Conservation (phyloP, 2,113 vertebrate species). For the Eudyptes chrysolophus region DNA sequence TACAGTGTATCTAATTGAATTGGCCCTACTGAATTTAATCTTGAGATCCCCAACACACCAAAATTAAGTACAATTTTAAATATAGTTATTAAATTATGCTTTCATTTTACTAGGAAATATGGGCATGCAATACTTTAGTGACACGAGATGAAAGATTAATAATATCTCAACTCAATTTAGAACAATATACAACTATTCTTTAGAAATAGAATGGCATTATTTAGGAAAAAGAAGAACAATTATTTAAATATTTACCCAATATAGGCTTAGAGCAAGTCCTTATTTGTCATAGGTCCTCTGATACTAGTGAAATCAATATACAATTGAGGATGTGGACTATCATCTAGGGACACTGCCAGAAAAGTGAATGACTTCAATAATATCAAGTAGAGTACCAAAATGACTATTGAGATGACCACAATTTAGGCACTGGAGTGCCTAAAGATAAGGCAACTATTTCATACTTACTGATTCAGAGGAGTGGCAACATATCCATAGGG, state of each 20-base stretch:
- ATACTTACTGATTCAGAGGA: background rate
- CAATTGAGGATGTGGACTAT: background rate
- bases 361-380: background rate
- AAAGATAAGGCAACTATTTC: background rate
- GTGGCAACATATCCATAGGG: background rate
- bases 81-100: conserved; percentile 26
- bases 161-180: background rate
- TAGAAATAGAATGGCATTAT: background rate
- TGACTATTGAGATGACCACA: fast-evolving
- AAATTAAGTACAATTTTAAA: conserved; percentile 49
- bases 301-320: background rate
- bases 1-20: conserved; percentile 35
- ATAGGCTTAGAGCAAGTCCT: background rate
- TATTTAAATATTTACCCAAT: background rate
- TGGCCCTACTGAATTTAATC: conserved; percentile 43
- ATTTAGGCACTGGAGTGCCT: background rate
- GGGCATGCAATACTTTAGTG: background rate
- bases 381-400: background rate
- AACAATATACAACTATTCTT: background rate
- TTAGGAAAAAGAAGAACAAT: background rate
- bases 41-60: conserved; percentile 18
- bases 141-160: background rate
- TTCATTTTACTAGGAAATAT: conserved; percentile 24
- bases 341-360: background rate
- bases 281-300: background rate